These are phyloP conservation scores for Accipiter virgatus DNA, from an alignment of 2,113 vertebrate species.

Conservation along the genomic window DNA sequence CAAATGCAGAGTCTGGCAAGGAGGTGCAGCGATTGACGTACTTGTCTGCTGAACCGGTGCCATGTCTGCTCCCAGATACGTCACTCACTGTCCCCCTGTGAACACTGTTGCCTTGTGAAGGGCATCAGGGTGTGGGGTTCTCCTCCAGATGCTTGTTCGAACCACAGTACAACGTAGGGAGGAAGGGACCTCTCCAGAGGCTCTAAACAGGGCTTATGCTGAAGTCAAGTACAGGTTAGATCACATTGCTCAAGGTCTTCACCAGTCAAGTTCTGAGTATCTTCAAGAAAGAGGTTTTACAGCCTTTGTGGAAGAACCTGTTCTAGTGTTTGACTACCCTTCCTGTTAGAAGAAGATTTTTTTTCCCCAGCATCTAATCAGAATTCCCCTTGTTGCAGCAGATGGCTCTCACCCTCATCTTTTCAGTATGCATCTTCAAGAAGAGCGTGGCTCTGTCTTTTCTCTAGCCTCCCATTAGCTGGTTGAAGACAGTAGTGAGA, in stretches of 20 bases:
- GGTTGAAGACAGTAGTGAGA: background rate
- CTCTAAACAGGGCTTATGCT: background rate
- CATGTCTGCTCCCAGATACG: accelerated
- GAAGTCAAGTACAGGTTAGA: background rate
- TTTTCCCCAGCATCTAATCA: background rate
- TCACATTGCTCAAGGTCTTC: background rate
- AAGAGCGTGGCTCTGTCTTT: background rate
- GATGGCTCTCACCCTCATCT: background rate
- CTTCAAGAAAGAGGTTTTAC: background rate
- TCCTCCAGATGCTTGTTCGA: background rate
- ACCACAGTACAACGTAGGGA: background rate
- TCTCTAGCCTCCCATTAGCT: background rate
- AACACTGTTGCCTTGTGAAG: background rate
- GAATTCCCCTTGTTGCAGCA: background rate
- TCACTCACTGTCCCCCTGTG: background rate
- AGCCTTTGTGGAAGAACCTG: background rate
- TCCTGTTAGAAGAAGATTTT: background rate
- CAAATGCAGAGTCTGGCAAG: background rate
- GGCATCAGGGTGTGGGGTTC: background rate
- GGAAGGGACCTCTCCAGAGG: background rate
- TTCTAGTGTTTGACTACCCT: background rate
- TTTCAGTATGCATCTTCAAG: background rate
- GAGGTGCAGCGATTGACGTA: background rate
- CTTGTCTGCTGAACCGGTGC: background rate
- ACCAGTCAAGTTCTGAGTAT: background rate